phyloP scores from a whole-genome alignment of 2,797 vertebrate species.

The Knipowitschia caucasica region DNA sequence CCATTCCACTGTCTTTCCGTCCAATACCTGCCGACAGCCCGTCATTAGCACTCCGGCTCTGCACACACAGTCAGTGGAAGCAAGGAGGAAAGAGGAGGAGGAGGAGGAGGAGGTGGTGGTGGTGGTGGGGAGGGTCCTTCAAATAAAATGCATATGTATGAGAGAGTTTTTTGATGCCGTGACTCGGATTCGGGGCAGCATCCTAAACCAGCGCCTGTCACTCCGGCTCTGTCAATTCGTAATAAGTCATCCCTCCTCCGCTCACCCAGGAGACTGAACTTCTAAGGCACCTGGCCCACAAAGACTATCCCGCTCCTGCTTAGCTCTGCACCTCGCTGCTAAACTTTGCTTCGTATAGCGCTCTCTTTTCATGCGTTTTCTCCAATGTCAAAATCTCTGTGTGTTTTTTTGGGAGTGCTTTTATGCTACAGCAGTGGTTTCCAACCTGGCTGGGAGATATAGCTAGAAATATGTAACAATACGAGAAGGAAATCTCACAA shows the following conservation, averaged over 20 bases:
- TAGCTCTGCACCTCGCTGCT: slow-evolving; percentile 23
- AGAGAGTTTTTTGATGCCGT: slow-evolving; percentile 58
- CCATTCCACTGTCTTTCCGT: background rate
- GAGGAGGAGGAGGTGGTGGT: slow-evolving; percentile 16
- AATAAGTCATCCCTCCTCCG: slow-evolving; percentile 60
- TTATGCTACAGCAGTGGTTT: too few species aligned
- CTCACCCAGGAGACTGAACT: slow-evolving; percentile 56
- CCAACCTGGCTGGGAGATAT: too few species aligned
- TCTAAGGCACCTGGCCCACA: slow-evolving; percentile 67
- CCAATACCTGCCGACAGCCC: slow-evolving; percentile 11
- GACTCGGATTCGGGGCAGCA: slow-evolving; percentile 57
- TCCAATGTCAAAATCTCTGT: slow-evolving; percentile 21
- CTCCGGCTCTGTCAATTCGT: slow-evolving; percentile 59
- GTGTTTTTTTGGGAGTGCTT: slow-evolving; percentile 4
- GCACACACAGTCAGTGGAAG: background rate
- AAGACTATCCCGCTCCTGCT: slow-evolving; percentile 19
- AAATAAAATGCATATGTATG: slow-evolving; percentile 72
- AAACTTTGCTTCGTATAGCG: slow-evolving; percentile 48
- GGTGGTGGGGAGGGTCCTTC: slow-evolving; percentile 51
- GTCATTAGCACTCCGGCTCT: background rate
- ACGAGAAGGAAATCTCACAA: too few species aligned
- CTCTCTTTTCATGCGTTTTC: slow-evolving; percentile 42
- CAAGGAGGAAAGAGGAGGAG: slow-evolving; percentile 1
- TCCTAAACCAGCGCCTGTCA: slow-evolving; percentile 55
- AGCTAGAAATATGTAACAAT: too few species aligned